phyloP scores from a whole-genome alignment of 2,797 vertebrate genomes.

The Manis pentadactyla region DNA sequence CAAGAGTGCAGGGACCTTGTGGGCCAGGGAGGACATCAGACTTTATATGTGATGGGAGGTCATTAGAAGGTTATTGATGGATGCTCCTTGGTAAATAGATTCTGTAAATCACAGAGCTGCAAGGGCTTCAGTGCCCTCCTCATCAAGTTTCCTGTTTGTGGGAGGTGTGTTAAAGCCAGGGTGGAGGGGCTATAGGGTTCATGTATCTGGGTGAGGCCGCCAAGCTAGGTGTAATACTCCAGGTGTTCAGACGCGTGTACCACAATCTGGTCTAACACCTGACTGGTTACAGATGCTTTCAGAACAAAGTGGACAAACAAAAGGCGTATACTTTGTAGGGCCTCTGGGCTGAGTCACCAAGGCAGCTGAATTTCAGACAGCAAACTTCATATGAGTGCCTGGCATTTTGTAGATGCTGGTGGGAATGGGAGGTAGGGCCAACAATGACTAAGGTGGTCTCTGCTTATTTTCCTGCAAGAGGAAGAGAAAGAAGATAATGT shows the following conservation, averaged over 20 bases:
- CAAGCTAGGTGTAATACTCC: not conserved
- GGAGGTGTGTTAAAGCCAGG: rapidly evolving
- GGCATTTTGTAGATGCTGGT: not conserved
- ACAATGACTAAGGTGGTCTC: not conserved
- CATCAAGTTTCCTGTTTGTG: not conserved
- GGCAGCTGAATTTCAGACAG: not conserved
- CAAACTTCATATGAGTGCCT: not conserved
- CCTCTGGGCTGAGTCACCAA: not conserved
- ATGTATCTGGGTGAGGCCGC: not conserved
- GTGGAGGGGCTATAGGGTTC: not conserved
- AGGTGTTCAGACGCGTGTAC: not conserved
- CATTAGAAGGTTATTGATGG: too few relatives aligned
- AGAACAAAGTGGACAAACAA: not conserved
- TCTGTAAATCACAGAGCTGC: not conserved
- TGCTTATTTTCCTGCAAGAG: not conserved
- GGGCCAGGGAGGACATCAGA: not conserved
- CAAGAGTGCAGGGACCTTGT: not conserved
- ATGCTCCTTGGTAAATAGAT: not conserved
- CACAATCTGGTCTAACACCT: not conserved
- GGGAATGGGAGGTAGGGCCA: not conserved
- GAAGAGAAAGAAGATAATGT: not conserved
- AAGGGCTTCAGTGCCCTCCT: not conserved
- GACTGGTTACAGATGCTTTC: not conserved
- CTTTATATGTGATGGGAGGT: not conserved
- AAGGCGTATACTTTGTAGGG: not conserved